Conservation (phyloP, 1,140 invertebrate species). For the Nephotettix cincticeps region DNA sequence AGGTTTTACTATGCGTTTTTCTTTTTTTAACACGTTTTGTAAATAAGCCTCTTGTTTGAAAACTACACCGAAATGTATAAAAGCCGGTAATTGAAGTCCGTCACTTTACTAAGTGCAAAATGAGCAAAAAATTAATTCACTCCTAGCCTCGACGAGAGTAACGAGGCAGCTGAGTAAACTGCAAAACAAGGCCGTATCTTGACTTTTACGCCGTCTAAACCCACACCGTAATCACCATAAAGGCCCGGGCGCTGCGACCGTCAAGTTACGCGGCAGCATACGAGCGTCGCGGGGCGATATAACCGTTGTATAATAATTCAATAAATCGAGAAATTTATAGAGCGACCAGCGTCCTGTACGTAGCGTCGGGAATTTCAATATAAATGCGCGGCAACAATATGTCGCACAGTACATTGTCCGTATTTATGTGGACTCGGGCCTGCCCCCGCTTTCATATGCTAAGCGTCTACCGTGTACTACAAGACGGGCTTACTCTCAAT, state of each 20-base stretch:
- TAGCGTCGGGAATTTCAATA: not conserved
- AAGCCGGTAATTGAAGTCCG: no score
- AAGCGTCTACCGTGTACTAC: not conserved
- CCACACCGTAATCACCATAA: no score
- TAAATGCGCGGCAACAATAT: constrained; percentile 6
- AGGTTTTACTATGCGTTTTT: no score
- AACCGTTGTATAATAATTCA: constrained; percentile 2
- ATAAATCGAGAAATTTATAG: constrained; percentile 10
- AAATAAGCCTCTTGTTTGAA: no score
- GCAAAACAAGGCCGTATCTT: no score
- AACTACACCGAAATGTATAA: no score
- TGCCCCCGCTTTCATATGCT: constrained; percentile 8
- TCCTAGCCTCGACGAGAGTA: no score
- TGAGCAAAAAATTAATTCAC: no score
- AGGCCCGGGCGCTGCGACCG: not conserved
- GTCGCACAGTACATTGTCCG: not conserved
- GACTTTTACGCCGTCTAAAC: no score
- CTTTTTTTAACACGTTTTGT: no score
- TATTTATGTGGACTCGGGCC: constrained; percentile 7
- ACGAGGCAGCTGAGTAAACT: no score
- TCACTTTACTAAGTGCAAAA: no score
- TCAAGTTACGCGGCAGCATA: not conserved
- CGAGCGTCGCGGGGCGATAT: not conserved
- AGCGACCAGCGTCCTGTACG: not conserved
- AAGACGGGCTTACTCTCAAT: not conserved